A percentile compares a stretch with the other conserved stretches of the same genome.
These are phyloP conservation scores for Scaptomyza caliginosa DNA, from an alignment of 2,888 invertebrate genomes.

Conservation along the genomic window DNA sequence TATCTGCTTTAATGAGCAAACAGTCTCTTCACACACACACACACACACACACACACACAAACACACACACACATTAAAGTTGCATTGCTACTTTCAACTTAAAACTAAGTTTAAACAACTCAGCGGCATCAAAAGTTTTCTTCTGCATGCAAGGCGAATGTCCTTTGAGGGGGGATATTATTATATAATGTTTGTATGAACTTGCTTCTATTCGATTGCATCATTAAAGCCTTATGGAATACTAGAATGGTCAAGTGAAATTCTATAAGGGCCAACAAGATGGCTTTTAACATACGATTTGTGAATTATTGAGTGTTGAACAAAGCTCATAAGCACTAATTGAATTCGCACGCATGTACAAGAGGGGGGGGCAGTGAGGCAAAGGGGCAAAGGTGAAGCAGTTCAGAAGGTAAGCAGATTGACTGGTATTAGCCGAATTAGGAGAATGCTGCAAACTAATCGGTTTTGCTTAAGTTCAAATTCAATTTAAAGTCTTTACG, in stretches of 20 bases:
- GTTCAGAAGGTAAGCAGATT: neutral
- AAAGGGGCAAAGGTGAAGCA: too few relatives aligned
- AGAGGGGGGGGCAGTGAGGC: neutral
- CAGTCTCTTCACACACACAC: conserved; percentile 4
- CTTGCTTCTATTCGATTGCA: neutral
- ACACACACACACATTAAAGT: neutral
- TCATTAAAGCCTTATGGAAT: neutral
- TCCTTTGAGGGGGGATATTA: too few relatives aligned
- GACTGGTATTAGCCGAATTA: neutral
- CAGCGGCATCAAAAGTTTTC: neutral
- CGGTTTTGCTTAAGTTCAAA: neutral
- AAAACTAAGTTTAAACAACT: neutral
- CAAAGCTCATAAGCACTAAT: neutral
- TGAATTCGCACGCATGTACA: neutral
- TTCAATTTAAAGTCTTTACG: neutral
- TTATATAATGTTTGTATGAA: too few relatives aligned
- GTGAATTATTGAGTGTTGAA: neutral
- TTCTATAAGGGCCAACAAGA: neutral
- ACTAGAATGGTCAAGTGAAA: neutral
- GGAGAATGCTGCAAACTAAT: neutral
- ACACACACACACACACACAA: neutral
- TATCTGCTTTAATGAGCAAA: conserved; percentile 11
- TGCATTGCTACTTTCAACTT: neutral
- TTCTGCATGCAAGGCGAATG: too few relatives aligned
- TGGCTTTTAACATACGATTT: neutral